Base-by-base conservation (phyloP, 2,113 vertebrate genomes). In the Nycticryphes semicollaris region DNA sequence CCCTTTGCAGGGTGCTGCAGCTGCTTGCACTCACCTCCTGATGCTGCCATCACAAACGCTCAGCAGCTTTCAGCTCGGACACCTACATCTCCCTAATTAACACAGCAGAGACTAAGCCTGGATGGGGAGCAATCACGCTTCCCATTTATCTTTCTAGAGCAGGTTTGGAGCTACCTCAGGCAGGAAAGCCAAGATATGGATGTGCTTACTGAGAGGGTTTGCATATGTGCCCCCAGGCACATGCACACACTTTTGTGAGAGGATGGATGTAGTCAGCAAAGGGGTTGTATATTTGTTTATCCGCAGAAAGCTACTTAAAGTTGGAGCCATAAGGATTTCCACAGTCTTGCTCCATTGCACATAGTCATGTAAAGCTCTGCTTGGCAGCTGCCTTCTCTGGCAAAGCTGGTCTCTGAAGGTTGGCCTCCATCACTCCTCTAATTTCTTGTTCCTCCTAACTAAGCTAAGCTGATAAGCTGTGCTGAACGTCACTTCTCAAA, bases 371-470 rank as follows among this genome's bases (percentile, higher is more conserved):
- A 96, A 91, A 97, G 74, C 86, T 96, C 62, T 77, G 39, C 63
- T 87, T 94, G 92, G 92, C 94, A 96, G 76, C 93, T 85, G 74
- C 78, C 72, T 83, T 39, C 74, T 80, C 79, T 80, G 41, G 84
- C 89, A 96, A 92, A 95, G 54, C 89, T 74, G 33, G 89, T 95
- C 93, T 94, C 94, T 76, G 74, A 88, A 89, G 77, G n/a, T 23
- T 95, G 77, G 73, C 81, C 33, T 96, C 69, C 77, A 56, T 62
- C 86, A 15, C 45, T 76, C n/a, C 27, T 30, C 30, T 86, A 78
- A 94, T 89, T 96, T 84, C 69, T 79, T 50, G 50, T 50, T 92
- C 92, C 85, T 94, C 78, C 77, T 90, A 92, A 87, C 75, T 75
- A 95, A 93, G 3, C 79, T 93, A 93, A 92, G 86, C 80, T 66